phyloP scores from a whole-genome alignment of 2,888 invertebrate genomes.

The Aleiodes leptofemur region DNA sequence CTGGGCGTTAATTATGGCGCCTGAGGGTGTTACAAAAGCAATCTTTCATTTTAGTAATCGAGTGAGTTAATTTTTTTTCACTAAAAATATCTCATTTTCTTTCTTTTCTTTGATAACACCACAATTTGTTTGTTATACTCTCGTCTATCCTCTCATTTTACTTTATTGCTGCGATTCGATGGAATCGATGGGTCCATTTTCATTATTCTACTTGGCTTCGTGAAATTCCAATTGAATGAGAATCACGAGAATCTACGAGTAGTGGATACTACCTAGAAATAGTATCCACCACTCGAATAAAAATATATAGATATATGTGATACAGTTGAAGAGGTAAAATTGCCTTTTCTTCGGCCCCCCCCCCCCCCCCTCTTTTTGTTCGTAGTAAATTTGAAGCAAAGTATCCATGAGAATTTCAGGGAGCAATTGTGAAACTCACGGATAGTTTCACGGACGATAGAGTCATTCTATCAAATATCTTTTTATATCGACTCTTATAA shows the following conservation, averaged over 20 bases:
- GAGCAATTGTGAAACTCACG: neutral
- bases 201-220: slow-evolving; percentile 40
- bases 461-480: neutral
- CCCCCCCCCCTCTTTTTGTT: neutral
- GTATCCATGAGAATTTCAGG: neutral
- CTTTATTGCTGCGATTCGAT: slow-evolving; percentile 16
- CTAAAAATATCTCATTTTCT: slow-evolving; percentile 8
- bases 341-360: neutral
- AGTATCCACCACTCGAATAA: too few species aligned
- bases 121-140: neutral
- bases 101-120: neutral
- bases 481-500: slow-evolving; percentile 5
- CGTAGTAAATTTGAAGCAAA: neutral
- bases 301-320: neutral
- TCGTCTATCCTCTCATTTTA: neutral
- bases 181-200: slow-evolving; percentile 39
- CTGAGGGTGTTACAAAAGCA: slow-evolving; percentile 59
- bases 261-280: neutral
- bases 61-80: slow-evolving; percentile 39
- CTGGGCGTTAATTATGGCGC: slow-evolving; percentile 60
- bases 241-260: neutral
- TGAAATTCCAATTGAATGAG: slow-evolving; percentile 15
- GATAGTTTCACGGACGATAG: neutral
- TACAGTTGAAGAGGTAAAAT: neutral
- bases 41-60: slow-evolving; percentile 61